Percentiles rank a stretch among this genome's conserved stretches.
These are phyloP conservation scores for Oryzias javanicus DNA, from an alignment of 2,113 vertebrate genomes.

Conservation along the genomic window DNA sequence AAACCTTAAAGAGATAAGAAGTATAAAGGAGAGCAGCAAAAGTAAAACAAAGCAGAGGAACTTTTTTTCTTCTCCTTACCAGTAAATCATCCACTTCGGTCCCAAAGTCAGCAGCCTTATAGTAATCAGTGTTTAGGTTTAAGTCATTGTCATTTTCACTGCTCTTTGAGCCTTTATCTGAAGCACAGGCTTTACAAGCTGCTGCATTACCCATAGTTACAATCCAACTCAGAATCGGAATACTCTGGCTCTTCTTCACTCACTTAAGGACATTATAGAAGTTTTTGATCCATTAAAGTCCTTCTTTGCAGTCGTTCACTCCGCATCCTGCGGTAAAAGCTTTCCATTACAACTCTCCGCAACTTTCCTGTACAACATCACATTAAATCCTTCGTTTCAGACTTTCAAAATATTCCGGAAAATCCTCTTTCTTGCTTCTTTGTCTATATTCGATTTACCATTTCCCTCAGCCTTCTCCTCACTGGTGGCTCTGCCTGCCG, in stretches of 20 bases:
- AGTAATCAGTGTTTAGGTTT: constrained; percentile 76
- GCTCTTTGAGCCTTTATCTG: constrained; percentile 65
- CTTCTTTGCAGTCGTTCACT: constrained; percentile 12
- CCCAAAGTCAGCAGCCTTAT: constrained; percentile 65
- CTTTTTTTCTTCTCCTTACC: constrained; percentile 58
- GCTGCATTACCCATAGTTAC: constrained; percentile 87
- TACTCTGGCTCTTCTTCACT: constrained; percentile 1
- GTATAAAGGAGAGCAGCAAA: not conserved
- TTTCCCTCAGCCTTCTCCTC: not conserved
- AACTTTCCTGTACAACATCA: not conserved
- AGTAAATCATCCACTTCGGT: constrained; percentile 34
- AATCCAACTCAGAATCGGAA: not conserved
- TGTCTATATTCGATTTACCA: not conserved
- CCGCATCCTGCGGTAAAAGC: constrained; percentile 10
- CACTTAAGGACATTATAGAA: not conserved
- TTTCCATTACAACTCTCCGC: constrained; percentile 8
- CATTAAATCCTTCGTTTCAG: constrained; percentile 18
- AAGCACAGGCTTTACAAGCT: constrained; percentile 81
- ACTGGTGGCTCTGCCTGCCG: not conserved
- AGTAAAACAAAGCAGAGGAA: not conserved
- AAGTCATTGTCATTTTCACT: constrained; percentile 70
- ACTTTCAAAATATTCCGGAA: not conserved
- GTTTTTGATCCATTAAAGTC: not conserved
- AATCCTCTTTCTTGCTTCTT: constrained; percentile 5
- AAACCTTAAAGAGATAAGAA: too few relatives aligned